Evolutionary conservation across 2,888 invertebrate genomes (phyloP), one percentile per base, ranked within the genome.

Genomic region (Leistus spinibarbis): DNA sequence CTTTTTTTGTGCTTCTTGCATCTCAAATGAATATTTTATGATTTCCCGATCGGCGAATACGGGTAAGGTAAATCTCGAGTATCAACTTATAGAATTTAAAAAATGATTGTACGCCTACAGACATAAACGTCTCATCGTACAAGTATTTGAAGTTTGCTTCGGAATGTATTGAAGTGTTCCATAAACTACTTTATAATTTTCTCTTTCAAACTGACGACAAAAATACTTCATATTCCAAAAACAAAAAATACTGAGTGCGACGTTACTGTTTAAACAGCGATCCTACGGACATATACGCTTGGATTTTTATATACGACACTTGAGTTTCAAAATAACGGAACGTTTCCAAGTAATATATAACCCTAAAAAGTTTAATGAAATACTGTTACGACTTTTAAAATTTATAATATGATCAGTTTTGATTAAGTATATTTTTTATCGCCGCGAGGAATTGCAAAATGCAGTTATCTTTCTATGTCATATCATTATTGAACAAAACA

Each of bases 131-230:
- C 60, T 60, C 60, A 16, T 60, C 60, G 60, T 19, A 60, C 60
- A 60, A 60, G 60, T 60, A 60, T 22, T 19, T 60, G 60, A 19
- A 60, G 60, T 60, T 60, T 60, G 3, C 64, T 64, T 64, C 64
- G 24, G 24, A 24, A 54, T 24, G 27, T 40, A n/a, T 13, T 53
- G 63, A 71, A 71, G 71, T 71, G 65, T 64, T 71, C 56, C 71
- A 71, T 71, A 71, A 71, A 71, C 65, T 22, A 71, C 71, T 71
- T 71, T 71, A 71, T 71, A 64, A 63, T 70, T 70, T 70, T 71
- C 65, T 71, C 64, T 65, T 57, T 71, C 54, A 54, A 56, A 57
- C 54, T 53, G 23, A 23, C 20, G 65, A 71, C 71, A 65, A 71
- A 71, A 71, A 71, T 71, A 71, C 71, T 20, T 22, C 10, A n/a